Percentiles rank a stretch among this genome's conserved stretches.
Evolutionary conservation across 2,113 vertebrate genomes (phyloP).

Genomic region (Malurus cyaneus): DNA sequence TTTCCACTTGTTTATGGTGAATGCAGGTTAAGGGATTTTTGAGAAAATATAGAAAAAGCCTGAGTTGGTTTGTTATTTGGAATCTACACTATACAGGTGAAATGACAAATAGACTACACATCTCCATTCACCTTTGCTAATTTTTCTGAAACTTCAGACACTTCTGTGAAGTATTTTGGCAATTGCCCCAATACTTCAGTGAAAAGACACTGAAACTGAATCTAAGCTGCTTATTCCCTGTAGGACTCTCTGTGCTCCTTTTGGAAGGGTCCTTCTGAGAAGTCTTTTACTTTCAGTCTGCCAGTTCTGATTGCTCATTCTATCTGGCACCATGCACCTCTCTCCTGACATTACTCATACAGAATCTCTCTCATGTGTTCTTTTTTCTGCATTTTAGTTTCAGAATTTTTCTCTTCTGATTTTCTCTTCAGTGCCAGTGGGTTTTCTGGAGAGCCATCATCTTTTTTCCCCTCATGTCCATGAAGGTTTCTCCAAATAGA

Average conservation of each 20-base stretch:
- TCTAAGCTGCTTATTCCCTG: background rate
- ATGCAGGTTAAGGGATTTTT: background rate
- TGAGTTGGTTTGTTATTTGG: background rate
- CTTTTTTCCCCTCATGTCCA: background rate
- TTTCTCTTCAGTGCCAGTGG: conserved; percentile 55
- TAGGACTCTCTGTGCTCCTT: background rate
- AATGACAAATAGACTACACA: background rate
- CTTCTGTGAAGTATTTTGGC: conserved; percentile 79
- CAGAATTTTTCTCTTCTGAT: background rate
- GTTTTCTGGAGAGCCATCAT: background rate
- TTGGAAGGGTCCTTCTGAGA: background rate
- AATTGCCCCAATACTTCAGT: conserved; percentile 36
- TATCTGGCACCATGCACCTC: background rate
- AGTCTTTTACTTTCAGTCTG: background rate
- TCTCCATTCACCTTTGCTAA: background rate
- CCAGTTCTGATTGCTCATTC: background rate
- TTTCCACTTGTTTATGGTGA: background rate
- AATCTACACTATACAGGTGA: background rate
- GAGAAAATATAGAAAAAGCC: background rate
- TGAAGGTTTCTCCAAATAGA: conserved; percentile 64
- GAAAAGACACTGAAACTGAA: conserved; percentile 84
- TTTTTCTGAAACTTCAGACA: conserved; percentile 15
- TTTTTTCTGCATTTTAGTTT: conserved; percentile 46
- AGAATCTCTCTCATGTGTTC: background rate
- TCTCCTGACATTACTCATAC: background rate